phyloP scores from a whole-genome alignment of 2,113 vertebrate genomes.

The Oreochromis tanganicae region DNA sequence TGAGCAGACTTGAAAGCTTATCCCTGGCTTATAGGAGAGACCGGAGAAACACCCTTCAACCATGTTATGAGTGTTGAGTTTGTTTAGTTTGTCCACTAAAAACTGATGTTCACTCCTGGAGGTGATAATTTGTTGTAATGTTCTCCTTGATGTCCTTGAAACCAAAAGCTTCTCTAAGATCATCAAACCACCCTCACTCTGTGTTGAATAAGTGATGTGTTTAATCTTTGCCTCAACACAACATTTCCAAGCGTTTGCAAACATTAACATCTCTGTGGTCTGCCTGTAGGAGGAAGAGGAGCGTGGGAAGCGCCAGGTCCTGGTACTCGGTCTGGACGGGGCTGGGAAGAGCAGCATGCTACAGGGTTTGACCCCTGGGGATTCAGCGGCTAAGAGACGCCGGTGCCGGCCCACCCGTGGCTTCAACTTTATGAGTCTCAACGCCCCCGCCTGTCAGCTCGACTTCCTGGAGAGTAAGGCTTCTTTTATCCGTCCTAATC shows the following conservation, averaged over 20 bases:
- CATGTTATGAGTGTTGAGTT: background rate
- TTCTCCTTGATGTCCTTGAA: background rate
- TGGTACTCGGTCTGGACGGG: constrained; percentile 89
- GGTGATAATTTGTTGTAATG: background rate
- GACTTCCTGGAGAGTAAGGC: constrained; percentile 88
- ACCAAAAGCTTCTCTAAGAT: background rate
- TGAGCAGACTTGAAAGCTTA: background rate
- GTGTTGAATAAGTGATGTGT: background rate
- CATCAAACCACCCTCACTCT: background rate
- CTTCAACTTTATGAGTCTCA: constrained; percentile 84
- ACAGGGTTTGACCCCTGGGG: constrained; percentile 74
- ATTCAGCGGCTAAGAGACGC: constrained; percentile 49
- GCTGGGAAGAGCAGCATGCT: constrained; percentile 89
- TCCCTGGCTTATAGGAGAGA: background rate
- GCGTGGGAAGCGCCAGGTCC: constrained; percentile 77
- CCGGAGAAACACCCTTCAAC: background rate
- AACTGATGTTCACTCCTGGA: background rate
- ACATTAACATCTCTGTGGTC: background rate
- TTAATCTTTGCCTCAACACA: background rate
- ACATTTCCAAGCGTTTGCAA: background rate
- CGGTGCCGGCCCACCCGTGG: constrained; percentile 78
- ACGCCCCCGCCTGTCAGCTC: constrained; percentile 72
- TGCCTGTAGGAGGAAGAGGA: constrained; percentile 63
- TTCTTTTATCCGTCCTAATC: background rate
- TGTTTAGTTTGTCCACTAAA: background rate